Evolutionary conservation across 1,140 invertebrate genomes (phyloP).

Genomic region (Drosophila repletoides): DNA sequence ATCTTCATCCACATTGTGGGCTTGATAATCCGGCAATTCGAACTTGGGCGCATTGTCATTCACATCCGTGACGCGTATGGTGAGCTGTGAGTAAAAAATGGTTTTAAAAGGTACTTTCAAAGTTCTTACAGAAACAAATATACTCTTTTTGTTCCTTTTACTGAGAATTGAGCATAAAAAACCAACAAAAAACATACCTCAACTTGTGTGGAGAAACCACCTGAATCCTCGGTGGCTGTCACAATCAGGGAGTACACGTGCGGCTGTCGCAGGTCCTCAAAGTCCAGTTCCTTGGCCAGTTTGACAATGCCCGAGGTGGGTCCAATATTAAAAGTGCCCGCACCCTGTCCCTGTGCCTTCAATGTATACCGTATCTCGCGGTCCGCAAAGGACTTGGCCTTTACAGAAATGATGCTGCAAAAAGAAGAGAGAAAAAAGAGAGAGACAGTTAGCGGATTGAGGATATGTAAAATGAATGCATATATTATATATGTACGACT

Average conservation of each 20-base stretch:
- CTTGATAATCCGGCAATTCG: constrained; percentile 96
- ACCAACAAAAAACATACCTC: constrained; percentile 92
- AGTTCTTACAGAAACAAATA: too few species aligned
- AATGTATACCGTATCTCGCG: constrained; percentile 96
- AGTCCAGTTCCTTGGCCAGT: constrained; percentile 96
- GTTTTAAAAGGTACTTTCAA: too few species aligned
- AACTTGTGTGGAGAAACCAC: constrained; percentile 96
- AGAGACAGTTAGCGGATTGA: constrained; percentile 3
- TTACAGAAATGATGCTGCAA: constrained; percentile 93
- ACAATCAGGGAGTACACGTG: constrained; percentile 96
- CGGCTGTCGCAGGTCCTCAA: constrained; percentile 95
- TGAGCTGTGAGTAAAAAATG: constrained; percentile 85
- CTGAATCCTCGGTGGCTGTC: constrained; percentile 97
- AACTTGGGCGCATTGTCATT: constrained; percentile 98
- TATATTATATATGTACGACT: constrained; percentile 25
- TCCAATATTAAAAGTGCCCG: constrained; percentile 97
- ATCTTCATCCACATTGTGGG: constrained; percentile 97
- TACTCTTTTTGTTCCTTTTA: too few species aligned
- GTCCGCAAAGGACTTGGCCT: constrained; percentile 97
- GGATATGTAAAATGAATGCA: constrained; percentile 61
- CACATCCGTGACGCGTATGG: constrained; percentile 95
- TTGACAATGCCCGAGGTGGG: constrained; percentile 96
- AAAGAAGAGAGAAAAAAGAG: neutral
- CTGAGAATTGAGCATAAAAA: constrained; percentile 6
- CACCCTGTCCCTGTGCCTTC: constrained; percentile 96